A percentile compares a stretch with the other conserved stretches of the same genome.
Conservation (phyloP, 2,888 invertebrate species). For the Heliconius erato region DNA sequence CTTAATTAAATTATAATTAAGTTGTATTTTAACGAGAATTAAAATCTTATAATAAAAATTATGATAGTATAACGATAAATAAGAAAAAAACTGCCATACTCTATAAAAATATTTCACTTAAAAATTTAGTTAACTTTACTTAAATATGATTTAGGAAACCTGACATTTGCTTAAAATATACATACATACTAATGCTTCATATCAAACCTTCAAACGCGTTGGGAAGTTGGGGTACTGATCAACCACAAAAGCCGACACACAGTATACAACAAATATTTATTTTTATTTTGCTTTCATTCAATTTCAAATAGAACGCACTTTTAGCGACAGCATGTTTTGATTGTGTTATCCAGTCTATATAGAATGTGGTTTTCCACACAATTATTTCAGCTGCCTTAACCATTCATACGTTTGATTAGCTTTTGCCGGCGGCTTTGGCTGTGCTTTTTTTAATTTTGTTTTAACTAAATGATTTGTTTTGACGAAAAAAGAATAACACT, state of each 20-base stretch:
- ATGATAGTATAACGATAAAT: too few relatives aligned
- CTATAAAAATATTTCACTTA: too few relatives aligned
- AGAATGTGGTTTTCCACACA: slow-evolving; percentile 22
- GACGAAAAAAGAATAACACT: not conserved
- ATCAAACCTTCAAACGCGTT: not conserved
- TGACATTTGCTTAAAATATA: not conserved
- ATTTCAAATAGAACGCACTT: slow-evolving; percentile 24
- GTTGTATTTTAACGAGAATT: too few relatives aligned
- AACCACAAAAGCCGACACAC: slow-evolving; percentile 14
- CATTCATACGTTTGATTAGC: slow-evolving; percentile 22
- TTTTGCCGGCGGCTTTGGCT: not conserved
- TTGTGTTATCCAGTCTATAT: slow-evolving; percentile 27
- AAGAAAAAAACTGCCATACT: too few relatives aligned
- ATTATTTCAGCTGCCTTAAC: slow-evolving; percentile 25
- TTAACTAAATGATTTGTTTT: not conserved
- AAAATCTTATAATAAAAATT: too few relatives aligned
- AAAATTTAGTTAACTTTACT: too few relatives aligned
- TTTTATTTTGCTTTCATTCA: slow-evolving; percentile 25
- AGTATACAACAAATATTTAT: slow-evolving; percentile 19
- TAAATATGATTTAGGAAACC: too few relatives aligned
- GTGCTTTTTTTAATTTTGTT: not conserved
- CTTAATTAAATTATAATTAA: too few relatives aligned
- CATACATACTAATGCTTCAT: not conserved
- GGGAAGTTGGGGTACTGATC: not conserved
- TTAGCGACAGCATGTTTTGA: slow-evolving; percentile 27